Conservation (phyloP, 2,113 vertebrate genomes). For the Melanerpes aurifrons region DNA sequence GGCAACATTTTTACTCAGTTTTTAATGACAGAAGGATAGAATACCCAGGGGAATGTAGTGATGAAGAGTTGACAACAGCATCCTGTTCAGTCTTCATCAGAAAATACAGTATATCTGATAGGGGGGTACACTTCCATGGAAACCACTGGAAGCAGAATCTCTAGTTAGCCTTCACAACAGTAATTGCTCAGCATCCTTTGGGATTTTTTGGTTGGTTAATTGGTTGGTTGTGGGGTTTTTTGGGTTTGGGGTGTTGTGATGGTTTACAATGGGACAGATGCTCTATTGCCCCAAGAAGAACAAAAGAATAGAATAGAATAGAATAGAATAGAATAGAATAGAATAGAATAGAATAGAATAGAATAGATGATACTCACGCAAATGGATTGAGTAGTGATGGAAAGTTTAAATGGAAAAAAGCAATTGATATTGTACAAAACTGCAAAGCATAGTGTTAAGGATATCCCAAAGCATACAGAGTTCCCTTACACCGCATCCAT, state of each 20-base stretch:
- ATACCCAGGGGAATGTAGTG: background rate
- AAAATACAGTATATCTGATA: background rate
- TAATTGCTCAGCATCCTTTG: background rate
- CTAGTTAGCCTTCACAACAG: background rate
- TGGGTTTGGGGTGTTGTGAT: background rate
- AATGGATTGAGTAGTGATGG: too few relatives aligned
- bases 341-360: too few relatives aligned
- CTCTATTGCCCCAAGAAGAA: too few relatives aligned
- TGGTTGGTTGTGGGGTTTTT: background rate
- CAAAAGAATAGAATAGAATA: too few relatives aligned
- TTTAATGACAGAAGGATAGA: slow-evolving; percentile 16
- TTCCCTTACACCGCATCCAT: too few relatives aligned
- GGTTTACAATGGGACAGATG: too few relatives aligned
- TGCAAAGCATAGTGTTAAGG: too few relatives aligned
- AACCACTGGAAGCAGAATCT: background rate
- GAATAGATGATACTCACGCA: too few relatives aligned
- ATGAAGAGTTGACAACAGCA: background rate
- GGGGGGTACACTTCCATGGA: background rate
- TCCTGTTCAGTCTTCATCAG: background rate
- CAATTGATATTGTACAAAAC: too few relatives aligned
- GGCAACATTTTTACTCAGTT: slow-evolving; percentile 11
- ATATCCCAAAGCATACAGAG: too few relatives aligned
- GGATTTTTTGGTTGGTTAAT: background rate
- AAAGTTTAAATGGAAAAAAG: too few relatives aligned
- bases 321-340: too few relatives aligned